Base-by-base conservation (phyloP, 1,140 invertebrate genomes). In the Drosophila asahinai region DNA sequence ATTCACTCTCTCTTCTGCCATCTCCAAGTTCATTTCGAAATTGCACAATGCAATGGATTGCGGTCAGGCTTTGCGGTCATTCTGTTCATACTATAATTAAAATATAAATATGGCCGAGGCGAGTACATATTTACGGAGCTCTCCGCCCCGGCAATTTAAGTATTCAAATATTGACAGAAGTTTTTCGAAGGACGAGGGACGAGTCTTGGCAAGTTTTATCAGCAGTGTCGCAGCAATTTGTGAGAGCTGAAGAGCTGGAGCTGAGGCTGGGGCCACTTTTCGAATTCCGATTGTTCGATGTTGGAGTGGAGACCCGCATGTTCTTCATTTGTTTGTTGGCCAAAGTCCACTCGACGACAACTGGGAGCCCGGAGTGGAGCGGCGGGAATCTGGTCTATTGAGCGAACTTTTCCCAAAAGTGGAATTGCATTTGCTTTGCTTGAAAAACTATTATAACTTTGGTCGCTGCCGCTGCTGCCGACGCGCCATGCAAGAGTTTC, bases 391-490 rank as follows among this genome's bases (percentile, higher is more conserved):
- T 73, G 71, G 76, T 78, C 79, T 66, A 86, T 86, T 86, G 83
- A 86, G 65, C 43, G 65, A 89, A 89, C 74, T 89, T 89, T 89
- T 75, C 70, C 71, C 60, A 75, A 80, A 89, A 89, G 81, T 89
- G 70, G 84, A 89, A 89, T 89, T 89, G 84, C 86, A 89, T 89
- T 89, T 89, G 86, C 84, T 84, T 87, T 89, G 84, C 86, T 89
- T 90, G 86, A 79, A 75, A 89, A 89, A 89, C 84, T 89, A 89
- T 89, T 89, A 89, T 89, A 89, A 89, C 62, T 89, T 89, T 79
- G 81, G 66, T 70, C 55, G 75, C 49, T 22, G 62, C 76, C 66
- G 40, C 74, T 55, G 75, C 49, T 25, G 62, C 76, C 61, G 27
- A 47, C 40, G 17, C 49, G 38, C 71, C 74, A 54, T 58, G 73